A percentile compares a stretch with the other conserved stretches of the same genome.
These are phyloP conservation scores for Hippocampus zosterae DNA, from an alignment of 2,113 vertebrate species.

Conservation along the genomic window DNA sequence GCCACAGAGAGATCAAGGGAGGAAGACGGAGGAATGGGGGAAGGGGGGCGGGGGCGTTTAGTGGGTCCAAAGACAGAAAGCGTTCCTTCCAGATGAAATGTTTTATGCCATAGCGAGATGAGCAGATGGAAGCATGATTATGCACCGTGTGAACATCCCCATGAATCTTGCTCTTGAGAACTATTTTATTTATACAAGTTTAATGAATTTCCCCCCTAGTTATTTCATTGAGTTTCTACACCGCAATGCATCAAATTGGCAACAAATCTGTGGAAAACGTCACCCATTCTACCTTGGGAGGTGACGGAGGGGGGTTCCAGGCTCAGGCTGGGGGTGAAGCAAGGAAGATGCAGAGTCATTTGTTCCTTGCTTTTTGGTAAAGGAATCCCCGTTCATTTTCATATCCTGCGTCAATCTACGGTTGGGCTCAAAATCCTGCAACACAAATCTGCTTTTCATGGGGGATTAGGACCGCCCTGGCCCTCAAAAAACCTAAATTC, in stretches of 20 bases:
- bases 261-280: constrained; percentile 54
- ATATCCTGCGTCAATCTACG: neutral
- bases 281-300: neutral
- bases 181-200: constrained; percentile 61
- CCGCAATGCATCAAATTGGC: constrained; percentile 62
- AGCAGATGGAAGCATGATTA: constrained; percentile 80
- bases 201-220: constrained; percentile 60
- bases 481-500: no score
- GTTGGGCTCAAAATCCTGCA: neutral
- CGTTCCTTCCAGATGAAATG: constrained; percentile 86
- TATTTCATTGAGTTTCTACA: constrained; percentile 56
- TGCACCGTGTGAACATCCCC: constrained; percentile 61
- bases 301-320: neutral
- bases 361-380: neutral
- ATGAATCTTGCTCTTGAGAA: constrained; percentile 70
- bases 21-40: constrained; percentile 13
- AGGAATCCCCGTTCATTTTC: neutral
- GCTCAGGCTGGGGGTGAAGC: neutral
- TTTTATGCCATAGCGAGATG: constrained; percentile 67
- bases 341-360: neutral
- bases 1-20: constrained; percentile 57
- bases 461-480: no score
- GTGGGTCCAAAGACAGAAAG: constrained; percentile 55
- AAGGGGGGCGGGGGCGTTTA: neutral
- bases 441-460: neutral